Conservation (phyloP, 2,888 invertebrate genomes). For the Noctua pronuba region DNA sequence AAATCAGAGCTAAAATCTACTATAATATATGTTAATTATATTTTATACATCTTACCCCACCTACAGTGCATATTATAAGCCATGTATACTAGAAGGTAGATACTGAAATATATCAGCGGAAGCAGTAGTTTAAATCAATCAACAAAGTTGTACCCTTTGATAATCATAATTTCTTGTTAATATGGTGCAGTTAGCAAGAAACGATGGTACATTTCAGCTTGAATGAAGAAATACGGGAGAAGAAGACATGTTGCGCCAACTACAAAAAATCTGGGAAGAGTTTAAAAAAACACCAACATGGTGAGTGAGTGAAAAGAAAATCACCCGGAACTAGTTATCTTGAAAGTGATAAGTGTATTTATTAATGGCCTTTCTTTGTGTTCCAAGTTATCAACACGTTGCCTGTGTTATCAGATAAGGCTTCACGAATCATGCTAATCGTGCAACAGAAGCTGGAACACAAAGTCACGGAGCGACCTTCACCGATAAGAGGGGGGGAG, state of each 20-base stretch:
- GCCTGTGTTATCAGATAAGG: background rate
- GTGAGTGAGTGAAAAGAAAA: background rate
- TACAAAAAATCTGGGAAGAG: background rate
- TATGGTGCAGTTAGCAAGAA: background rate
- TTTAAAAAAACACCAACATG: background rate
- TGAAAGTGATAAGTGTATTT: background rate
- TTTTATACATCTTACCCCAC: background rate
- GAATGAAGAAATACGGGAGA: background rate
- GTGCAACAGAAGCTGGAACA: slow-evolving; percentile 10
- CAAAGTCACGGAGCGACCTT: slow-evolving; percentile 8
- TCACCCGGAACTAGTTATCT: slow-evolving; percentile 14
- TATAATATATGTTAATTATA: too few species aligned
- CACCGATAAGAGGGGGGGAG: background rate
- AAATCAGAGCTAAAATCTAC: background rate
- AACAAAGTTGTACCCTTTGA: background rate
- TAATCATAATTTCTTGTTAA: background rate
- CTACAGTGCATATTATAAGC: too few species aligned
- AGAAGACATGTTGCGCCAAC: background rate
- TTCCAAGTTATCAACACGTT: background rate
- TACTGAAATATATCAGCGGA: background rate
- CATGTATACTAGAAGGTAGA: background rate
- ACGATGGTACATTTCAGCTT: too few species aligned
- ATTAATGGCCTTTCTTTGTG: background rate
- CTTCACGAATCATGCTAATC: slow-evolving; percentile 7
- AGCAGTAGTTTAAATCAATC: background rate